phyloP scores from a whole-genome alignment of 2,888 invertebrate species.

The Craniophora ligustri region DNA sequence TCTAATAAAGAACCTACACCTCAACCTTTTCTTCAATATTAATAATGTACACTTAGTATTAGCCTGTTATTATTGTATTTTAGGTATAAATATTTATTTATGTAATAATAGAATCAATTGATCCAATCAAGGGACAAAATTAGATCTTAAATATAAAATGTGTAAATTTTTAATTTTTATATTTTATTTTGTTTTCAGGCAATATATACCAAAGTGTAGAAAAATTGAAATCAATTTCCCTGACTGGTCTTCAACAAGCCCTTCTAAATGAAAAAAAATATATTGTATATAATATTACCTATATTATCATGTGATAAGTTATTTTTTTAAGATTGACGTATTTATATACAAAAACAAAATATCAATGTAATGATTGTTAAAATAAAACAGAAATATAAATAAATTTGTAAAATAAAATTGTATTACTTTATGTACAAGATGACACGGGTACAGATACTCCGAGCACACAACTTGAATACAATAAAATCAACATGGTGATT shows the following conservation, averaged over 20 bases:
- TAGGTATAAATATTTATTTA: no score
- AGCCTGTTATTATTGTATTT: no score
- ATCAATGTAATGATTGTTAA: conserved; percentile 26
- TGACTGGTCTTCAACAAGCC: conserved; percentile 81
- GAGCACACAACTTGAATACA: conserved; percentile 75
- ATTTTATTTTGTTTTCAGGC: conserved; percentile 77
- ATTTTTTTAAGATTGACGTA: conserved; percentile 23
- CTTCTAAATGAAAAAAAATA: conserved; percentile 17
- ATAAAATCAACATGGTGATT: conserved; percentile 69
- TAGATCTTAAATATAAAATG: no score
- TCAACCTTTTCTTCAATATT: no score
- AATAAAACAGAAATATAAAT: conserved; percentile 69
- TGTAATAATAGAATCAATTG: no score
- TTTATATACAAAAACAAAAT: conserved; percentile 7
- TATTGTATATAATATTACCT: not conserved
- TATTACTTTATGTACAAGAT: conserved; percentile 87
- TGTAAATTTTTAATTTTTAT: not conserved
- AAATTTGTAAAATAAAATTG: conserved; percentile 77
- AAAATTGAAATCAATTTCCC: conserved; percentile 92
- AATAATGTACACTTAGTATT: no score
- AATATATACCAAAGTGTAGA: conserved; percentile 89
- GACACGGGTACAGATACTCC: conserved; percentile 79
- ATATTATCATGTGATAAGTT: conserved; percentile 20
- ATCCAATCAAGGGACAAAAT: no score
- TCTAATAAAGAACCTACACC: no score